These are phyloP conservation scores for Clunio marinus DNA, from an alignment of 2,888 invertebrate species.

Conservation along the genomic window DNA sequence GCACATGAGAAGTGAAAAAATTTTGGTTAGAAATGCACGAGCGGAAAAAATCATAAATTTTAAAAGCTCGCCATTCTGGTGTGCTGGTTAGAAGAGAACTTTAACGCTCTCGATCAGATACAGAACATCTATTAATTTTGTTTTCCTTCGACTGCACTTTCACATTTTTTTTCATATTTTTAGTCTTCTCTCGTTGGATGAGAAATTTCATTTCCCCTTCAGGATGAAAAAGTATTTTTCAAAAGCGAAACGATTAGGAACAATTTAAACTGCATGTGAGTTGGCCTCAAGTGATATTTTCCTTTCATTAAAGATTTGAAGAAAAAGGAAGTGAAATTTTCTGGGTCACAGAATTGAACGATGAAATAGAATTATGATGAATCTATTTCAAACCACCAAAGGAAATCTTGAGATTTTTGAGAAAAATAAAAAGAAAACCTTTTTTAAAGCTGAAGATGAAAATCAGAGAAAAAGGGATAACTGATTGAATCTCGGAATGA, in stretches of 20 bases:
- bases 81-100: neutral
- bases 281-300: neutral
- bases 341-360: neutral
- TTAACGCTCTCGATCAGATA: slow-evolving; percentile 28
- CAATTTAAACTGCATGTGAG: slow-evolving; percentile 2
- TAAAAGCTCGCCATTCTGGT: neutral
- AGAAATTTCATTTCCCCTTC: too few relatives aligned
- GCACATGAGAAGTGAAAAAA: neutral
- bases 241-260: slow-evolving; percentile 26
- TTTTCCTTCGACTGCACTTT: slow-evolving; percentile 36
- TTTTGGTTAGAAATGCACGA: neutral
- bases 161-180: slow-evolving; percentile 6
- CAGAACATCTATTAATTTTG: slow-evolving; percentile 37
- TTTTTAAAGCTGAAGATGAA: neutral
- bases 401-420: too few relatives aligned
- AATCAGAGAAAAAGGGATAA: neutral
- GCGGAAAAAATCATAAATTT: slow-evolving; percentile 23
- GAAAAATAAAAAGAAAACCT: too few relatives aligned
- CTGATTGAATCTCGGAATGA: slow-evolving; percentile 5
- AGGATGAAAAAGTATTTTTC: slow-evolving; percentile 15
- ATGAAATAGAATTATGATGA: slow-evolving; percentile 9
- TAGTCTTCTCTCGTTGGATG: neutral
- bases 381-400: neutral
- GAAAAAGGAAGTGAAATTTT: neutral
- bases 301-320: neutral